These are phyloP conservation scores for Caenorhabditis parvicauda DNA, from an alignment of 2,888 invertebrate species.

Conservation along the genomic window DNA sequence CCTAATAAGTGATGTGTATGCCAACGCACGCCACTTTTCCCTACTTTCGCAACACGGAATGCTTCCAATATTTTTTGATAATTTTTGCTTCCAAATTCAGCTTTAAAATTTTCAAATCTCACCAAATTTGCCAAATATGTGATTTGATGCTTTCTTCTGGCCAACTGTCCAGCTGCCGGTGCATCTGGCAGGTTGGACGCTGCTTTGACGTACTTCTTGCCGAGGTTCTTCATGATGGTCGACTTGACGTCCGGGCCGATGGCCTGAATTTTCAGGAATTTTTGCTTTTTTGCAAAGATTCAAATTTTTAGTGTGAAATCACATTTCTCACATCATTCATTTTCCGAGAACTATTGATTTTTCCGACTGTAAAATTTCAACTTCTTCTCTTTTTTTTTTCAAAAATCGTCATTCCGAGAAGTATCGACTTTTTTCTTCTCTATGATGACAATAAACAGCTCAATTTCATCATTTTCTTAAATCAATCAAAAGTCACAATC, in stretches of 20 bases:
- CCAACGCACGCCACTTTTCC: neutral
- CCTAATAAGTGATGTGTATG: too few species aligned
- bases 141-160: constrained; percentile 61
- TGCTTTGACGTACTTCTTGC: constrained; percentile 33
- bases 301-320: neutral
- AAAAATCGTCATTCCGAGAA: too few species aligned
- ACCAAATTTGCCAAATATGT: constrained; percentile 58
- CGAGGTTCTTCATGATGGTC: constrained; percentile 50
- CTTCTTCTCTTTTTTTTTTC: neutral
- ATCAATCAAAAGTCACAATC: too few species aligned
- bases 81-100: neutral
- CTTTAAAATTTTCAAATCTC: neutral
- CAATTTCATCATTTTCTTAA: too few species aligned
- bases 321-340: too few species aligned
- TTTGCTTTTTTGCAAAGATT: neutral
- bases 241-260: constrained; percentile 55
- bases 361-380: too few species aligned
- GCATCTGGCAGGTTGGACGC: constrained; percentile 31
- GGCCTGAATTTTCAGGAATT: constrained; percentile 32
- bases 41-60: neutral
- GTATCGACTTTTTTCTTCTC: too few species aligned
- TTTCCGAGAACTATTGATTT: too few species aligned
- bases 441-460: too few species aligned
- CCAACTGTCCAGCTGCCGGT: constrained; percentile 29
- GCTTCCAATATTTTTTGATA: neutral